Percentiles rank a stretch among this genome's conserved stretches.
phyloP scores from a whole-genome alignment of 2,113 vertebrate genomes.

The Campylomormyrus numenius region DNA sequence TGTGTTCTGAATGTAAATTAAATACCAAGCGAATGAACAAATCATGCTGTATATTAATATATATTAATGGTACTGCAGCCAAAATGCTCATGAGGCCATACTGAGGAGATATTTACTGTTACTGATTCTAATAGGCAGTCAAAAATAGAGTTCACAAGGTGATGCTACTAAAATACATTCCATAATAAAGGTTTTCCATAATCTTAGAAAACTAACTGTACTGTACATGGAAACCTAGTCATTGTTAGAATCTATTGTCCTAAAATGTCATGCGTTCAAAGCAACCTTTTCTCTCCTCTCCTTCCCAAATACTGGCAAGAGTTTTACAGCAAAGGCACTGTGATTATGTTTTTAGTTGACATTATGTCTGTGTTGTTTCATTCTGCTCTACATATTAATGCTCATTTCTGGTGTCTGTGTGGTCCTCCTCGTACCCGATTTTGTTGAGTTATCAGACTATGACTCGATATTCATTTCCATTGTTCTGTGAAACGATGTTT shows the following conservation, averaged over 20 bases:
- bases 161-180: background rate
- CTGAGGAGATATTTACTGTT: background rate
- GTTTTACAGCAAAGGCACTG: background rate
- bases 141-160: background rate
- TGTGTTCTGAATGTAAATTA: background rate
- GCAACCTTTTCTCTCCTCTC: too few species aligned
- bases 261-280: background rate
- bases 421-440: background rate
- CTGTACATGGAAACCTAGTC: background rate
- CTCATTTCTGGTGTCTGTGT: background rate
- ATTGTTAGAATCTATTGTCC: background rate
- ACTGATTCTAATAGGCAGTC: background rate
- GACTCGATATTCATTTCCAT: background rate
- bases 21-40: background rate
- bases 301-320: background rate
- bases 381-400: background rate
- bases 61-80: too few species aligned
- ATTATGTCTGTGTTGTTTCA: background rate
- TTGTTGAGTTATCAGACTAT: background rate
- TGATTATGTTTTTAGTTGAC: background rate
- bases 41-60: background rate
- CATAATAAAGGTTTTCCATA: background rate
- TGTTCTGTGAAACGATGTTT: background rate
- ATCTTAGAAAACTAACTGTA: background rate
- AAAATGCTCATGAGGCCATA: background rate